Evolutionary conservation across 2,797 vertebrate genomes (phyloP), one percentile per base, ranked within the genome.

Genomic region (Parambassis ranga): DNA sequence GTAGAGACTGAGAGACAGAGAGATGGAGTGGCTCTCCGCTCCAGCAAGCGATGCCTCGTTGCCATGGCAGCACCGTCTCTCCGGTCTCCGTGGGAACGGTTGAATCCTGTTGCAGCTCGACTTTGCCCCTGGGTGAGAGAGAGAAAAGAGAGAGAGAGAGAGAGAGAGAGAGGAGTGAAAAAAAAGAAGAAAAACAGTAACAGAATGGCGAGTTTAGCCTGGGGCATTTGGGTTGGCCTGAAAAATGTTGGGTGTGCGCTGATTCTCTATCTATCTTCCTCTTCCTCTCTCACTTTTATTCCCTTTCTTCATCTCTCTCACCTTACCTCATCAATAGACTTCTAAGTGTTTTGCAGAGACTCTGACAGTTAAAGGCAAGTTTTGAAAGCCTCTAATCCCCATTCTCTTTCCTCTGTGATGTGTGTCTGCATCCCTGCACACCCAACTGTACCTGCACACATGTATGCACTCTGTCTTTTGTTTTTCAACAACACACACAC

Each of bases 1-100:
- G 57, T 15, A 18, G 30, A 51, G 35, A 49, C 37, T 11, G 24
- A 60, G 37, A 69, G 46, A 44, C 16, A 59, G 53, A 50, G 72
- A 71, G 73, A 71, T 67, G 58, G 52, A 71, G 67, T 31, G 36
- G 66, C 79, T 71, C 87, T 83, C 64, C 49, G 46, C 86, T 83
- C 47, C 5, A 87, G 81, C 89, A 83, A 91, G 88, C 74, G 81
- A 89, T 91, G 90, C 86, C 81, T 73, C 43, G 91, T 92, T 92
- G 89, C 91, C 89, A 93, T 93, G 90, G 92, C 56, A 92, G 90
- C 91, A 51, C 85, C 76, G 81, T 92, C 88, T 91, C 85, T 83
- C 83, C 55, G 49, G 91, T 92, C 91, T 91, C 91, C 83, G 86
- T 92, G 89, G 91, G 90, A 93, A 92, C 90, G 77, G 84, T 81